A percentile compares a stretch with the other conserved stretches of the same genome.
Conservation (phyloP, 2,113 vertebrate species). For the Reinhardtius hippoglossoides region DNA sequence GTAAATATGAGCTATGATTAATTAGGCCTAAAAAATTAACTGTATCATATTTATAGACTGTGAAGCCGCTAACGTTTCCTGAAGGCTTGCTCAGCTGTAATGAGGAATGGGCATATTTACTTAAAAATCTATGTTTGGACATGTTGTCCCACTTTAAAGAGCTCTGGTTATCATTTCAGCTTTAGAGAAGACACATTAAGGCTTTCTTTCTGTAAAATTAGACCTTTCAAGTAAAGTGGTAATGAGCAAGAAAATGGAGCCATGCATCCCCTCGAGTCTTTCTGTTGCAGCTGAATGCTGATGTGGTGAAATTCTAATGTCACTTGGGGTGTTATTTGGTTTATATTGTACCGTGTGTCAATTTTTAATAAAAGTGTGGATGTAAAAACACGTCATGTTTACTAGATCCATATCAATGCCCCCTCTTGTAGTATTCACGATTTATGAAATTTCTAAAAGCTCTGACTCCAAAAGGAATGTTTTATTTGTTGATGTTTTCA, state of each 20-base stretch:
- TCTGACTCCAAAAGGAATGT: too few species aligned
- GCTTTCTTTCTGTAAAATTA: slow-evolving; percentile 39
- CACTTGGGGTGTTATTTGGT: slow-evolving; percentile 31
- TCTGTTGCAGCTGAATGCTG: slow-evolving; percentile 24
- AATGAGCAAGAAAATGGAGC: slow-evolving; percentile 34
- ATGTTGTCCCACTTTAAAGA: slow-evolving; percentile 53
- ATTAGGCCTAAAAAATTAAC: slow-evolving; percentile 59
- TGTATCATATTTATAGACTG: slow-evolving; percentile 54
- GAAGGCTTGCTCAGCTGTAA: slow-evolving; percentile 57
- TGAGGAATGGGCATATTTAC: slow-evolving; percentile 53
- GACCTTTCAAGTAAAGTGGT: slow-evolving; percentile 51
- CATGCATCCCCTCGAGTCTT: neutral
- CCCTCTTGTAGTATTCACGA: too few species aligned
- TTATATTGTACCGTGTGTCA: slow-evolving; percentile 6
- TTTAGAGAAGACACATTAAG: slow-evolving; percentile 16
- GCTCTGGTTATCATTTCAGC: slow-evolving; percentile 13
- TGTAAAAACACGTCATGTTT: too few species aligned
- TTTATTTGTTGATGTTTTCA: too few species aligned
- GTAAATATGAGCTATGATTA: slow-evolving; percentile 51
- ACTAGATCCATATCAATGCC: too few species aligned
- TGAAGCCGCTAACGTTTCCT: slow-evolving; percentile 45
- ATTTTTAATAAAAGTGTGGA: too few species aligned
- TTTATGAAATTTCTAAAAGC: too few species aligned
- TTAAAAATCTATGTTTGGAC: slow-evolving; percentile 57
- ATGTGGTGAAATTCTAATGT: slow-evolving; percentile 15